Evolutionary conservation across 2,113 vertebrate species (phyloP).

Genomic region (Heptranchias perlo): DNA sequence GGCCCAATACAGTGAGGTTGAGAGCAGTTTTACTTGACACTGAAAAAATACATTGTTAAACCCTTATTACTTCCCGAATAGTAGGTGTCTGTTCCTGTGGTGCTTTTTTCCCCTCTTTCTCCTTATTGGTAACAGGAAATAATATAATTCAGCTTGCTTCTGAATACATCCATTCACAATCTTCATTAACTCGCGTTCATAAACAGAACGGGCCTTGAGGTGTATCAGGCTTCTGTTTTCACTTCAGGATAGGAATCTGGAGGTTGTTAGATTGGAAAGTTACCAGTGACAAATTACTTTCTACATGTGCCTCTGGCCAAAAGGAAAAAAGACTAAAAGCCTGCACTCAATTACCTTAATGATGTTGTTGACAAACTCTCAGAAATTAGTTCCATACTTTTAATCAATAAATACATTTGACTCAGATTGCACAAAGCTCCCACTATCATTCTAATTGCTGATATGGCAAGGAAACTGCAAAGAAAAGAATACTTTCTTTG

Average conservation of each 20-base stretch:
- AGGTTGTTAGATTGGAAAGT: constrained; percentile 35
- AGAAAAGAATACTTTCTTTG: background rate
- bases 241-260: constrained; percentile 12
- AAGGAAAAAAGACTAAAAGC: background rate
- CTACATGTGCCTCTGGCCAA: background rate
- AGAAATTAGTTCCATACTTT: background rate
- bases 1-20: constrained; percentile 18
- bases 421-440: background rate
- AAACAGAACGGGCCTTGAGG: background rate
- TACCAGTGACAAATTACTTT: constrained; percentile 35
- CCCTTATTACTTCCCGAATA: constrained; percentile 17
- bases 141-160: background rate
- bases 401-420: constrained; percentile 16
- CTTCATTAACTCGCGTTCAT: constrained; percentile 5
- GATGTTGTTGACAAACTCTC: constrained; percentile 34
- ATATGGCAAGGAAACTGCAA: background rate
- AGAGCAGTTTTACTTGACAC: constrained; percentile 7
- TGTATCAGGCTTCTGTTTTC: constrained; percentile 24
- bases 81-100: constrained; percentile 20
- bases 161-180: constrained; percentile 33
- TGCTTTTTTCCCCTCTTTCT: too few relatives aligned
- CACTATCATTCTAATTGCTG: background rate
- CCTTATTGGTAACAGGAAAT: background rate
- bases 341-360: constrained; percentile 17
- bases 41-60: constrained; percentile 32